A percentile compares a stretch with the other conserved stretches of the same genome.
Conservation (phyloP, 2,113 vertebrate species). For the Serilophus lunatus region DNA sequence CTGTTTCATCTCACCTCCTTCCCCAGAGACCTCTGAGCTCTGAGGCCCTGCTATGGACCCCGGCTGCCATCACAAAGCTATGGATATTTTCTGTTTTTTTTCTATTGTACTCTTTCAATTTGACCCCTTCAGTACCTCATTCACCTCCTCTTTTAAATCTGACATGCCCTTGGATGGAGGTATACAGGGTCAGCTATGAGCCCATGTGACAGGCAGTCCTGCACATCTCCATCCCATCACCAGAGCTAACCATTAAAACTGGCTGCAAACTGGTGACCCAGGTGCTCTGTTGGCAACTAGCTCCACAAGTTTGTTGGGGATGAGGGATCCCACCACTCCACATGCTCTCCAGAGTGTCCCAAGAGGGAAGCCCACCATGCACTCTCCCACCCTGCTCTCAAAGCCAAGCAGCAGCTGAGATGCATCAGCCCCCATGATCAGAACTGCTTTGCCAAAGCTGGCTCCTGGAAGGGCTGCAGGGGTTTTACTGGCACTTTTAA, state of each 20-base stretch:
- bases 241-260: background rate
- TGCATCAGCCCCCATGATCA: accelerated
- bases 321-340: accelerated
- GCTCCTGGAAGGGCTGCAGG: background rate
- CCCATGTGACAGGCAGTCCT: background rate
- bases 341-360: background rate
- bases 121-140: background rate
- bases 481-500: background rate
- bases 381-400: background rate
- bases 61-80: background rate
- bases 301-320: accelerated
- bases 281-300: background rate
- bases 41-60: accelerated
- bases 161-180: background rate
- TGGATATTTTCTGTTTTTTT: background rate
- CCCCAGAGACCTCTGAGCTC: background rate
- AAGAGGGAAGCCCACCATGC: background rate
- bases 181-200: background rate
- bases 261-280: background rate
- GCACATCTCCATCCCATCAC: background rate
- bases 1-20: background rate
- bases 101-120: background rate
- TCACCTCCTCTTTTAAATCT: background rate
- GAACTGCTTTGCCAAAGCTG: background rate
- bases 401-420: background rate